Evolutionary conservation across 2,888 invertebrate genomes (phyloP), one percentile per base, ranked within the genome.

Genomic region (Toxonevra muliebris): DNA sequence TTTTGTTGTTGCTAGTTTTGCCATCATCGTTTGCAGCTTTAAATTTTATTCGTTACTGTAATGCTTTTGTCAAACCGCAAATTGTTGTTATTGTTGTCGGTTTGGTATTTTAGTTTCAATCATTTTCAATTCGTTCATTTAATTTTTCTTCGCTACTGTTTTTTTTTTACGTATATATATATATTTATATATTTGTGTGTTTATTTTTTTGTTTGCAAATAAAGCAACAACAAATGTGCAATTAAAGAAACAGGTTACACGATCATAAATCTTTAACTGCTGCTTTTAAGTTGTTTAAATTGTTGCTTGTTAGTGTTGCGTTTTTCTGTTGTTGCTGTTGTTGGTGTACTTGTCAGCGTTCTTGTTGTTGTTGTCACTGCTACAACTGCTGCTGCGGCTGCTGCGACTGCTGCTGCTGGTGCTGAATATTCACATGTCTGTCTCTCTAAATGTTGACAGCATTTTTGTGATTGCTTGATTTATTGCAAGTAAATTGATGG

Each of bases 161-260:
- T 30, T 30, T 30, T 30, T 7, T 30, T 7, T 30, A 30, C 30
- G 2, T 30, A 7, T 30, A 7, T 30, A 4, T 30, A 7, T 30
- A 30, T 30, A 4, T 30, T 2, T 30, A 7, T 30, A 4, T 30
- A 7, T 30, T 4, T 30, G 30, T 30, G 30, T 30, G 1, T 52
- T n/a, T 13, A 17, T 52, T 52, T 52, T 52, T 15, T 11, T 52
- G 4, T 52, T 52, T 52, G 52, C 52, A 10, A 17, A 52, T n/a
- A 52, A 17, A 19, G 52, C 52, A 15, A 10, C 52, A 52, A 57
- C 78, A 82, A 81, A 82, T 82, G 81, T 80, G 82, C 81, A 82
- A 82, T 82, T 82, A 82, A 82, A 82, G 82, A 82, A 82, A 82
- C 81, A 82, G 82, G 82, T 82, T 82, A 81, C 82, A 79, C 79